A percentile compares a stretch with the other conserved stretches of the same genome.
Conservation (phyloP, 2,113 vertebrate genomes). For the Nibea coibor region DNA sequence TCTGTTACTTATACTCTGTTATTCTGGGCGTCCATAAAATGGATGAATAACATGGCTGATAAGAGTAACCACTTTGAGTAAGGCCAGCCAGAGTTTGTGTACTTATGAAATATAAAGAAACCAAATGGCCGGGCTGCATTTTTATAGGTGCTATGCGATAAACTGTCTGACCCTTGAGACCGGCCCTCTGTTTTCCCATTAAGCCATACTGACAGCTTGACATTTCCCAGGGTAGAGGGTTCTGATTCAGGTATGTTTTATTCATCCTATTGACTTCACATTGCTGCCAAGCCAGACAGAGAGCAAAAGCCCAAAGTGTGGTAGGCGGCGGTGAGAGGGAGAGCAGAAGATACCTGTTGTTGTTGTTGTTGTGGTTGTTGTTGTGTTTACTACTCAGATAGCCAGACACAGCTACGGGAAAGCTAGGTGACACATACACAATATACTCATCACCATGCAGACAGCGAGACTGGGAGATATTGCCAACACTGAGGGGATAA, state of each 20-base stretch:
- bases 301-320: constrained; percentile 63
- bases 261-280: constrained; percentile 81
- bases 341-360: constrained; percentile 65
- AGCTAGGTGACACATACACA: constrained; percentile 69
- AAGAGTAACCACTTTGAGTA: not conserved
- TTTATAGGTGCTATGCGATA: constrained; percentile 49
- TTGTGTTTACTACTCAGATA: constrained; percentile 67
- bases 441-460: constrained; percentile 63
- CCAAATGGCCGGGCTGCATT: constrained; percentile 27
- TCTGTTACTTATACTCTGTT: not conserved
- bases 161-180: constrained; percentile 69
- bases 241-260: constrained; percentile 82
- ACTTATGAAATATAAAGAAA: constrained; percentile 45
- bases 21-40: not conserved
- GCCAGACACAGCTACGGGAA: constrained; percentile 59
- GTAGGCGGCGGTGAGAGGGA: constrained; percentile 54
- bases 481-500: constrained; percentile 42
- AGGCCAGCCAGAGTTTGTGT: constrained; percentile 18
- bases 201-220: constrained; percentile 80
- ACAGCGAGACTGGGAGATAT: constrained; percentile 56
- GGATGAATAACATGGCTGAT: not conserved
- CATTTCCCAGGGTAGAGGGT: constrained; percentile 78
- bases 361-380: constrained; percentile 60
- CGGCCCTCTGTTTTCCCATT: constrained; percentile 74
- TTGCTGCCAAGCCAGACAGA: constrained; percentile 65